Evolutionary conservation across 1,140 invertebrate species (phyloP).

Genomic region (Lepidurus arcticus): DNA sequence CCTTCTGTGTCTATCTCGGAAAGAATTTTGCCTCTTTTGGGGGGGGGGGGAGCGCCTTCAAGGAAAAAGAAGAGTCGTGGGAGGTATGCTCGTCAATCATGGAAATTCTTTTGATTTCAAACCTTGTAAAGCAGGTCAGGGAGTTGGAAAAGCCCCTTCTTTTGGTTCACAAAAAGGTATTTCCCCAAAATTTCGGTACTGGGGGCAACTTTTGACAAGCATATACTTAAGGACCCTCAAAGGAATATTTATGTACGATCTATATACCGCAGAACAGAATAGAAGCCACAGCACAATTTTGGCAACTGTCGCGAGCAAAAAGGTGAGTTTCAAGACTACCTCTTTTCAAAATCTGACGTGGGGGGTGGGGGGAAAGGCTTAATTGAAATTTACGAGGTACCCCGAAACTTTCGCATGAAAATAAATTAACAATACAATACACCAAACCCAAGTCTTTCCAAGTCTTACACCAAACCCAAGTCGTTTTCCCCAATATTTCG

Average conservation of each 20-base stretch:
- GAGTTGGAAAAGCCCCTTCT: background rate
- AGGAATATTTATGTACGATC: background rate
- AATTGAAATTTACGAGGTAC: constrained; percentile 4
- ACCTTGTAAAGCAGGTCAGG: constrained; percentile 2
- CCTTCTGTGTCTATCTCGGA: background rate
- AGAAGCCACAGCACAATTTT: background rate
- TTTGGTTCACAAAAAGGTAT: background rate
- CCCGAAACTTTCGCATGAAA: background rate
- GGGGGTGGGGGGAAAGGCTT: background rate
- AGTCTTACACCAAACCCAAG: no score
- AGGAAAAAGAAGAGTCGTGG: background rate
- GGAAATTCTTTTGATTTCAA: constrained; percentile 6
- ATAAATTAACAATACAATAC: constrained; percentile 1
- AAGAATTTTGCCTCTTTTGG: background rate
- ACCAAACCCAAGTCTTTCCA: background rate
- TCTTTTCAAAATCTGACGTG: background rate
- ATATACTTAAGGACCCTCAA: no score
- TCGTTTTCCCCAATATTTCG: background rate
- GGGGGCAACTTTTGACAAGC: no score
- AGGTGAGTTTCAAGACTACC: background rate
- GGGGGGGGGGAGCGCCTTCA: background rate
- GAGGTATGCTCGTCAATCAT: constrained; percentile 12
- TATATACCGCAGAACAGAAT: background rate
- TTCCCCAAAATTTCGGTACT: background rate
- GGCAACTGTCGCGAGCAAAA: background rate